phyloP scores from a whole-genome alignment of 2,113 vertebrate genomes.

The Tragulus kanchil region DNA sequence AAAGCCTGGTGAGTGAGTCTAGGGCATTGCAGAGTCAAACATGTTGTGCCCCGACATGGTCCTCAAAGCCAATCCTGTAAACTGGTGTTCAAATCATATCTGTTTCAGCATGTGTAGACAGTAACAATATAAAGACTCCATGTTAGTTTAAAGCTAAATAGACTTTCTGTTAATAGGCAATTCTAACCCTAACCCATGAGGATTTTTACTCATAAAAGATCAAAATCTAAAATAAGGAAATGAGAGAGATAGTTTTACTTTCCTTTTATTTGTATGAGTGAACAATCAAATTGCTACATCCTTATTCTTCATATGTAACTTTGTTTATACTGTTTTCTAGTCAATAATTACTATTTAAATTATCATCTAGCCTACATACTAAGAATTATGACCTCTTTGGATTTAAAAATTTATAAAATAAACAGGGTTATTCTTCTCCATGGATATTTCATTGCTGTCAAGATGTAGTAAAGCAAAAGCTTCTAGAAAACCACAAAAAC shows the following conservation, averaged over 20 bases:
- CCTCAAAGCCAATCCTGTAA: constrained; percentile 9
- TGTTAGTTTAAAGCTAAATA: constrained; percentile 43
- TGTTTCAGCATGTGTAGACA: constrained; percentile 27
- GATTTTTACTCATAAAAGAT: constrained; percentile 16
- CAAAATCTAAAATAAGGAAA: constrained; percentile 1
- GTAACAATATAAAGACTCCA: constrained; percentile 2
- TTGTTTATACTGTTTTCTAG: no score
- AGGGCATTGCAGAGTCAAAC: background rate
- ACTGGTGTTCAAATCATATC: background rate
- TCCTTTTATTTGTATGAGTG: background rate
- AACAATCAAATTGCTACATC: constrained; percentile 14
- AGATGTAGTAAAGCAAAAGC: constrained; percentile 64
- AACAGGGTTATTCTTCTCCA: constrained; percentile 78
- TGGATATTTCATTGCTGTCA: constrained; percentile 89
- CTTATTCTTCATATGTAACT: constrained; percentile 26
- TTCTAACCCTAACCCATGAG: background rate
- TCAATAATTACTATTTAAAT: constrained; percentile 57
- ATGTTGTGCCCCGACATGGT: no score
- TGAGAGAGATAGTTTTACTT: background rate
- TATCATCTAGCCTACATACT: background rate
- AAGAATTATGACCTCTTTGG: constrained; percentile 33
- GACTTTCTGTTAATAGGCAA: background rate
- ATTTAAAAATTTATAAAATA: constrained; percentile 38
- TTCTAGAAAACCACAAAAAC: constrained; percentile 84
- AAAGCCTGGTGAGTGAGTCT: background rate